Evolutionary conservation across 1,140 invertebrate species (phyloP), one percentile per base, ranked within the genome.

Genomic region (Melipona quadrifasciata): DNA sequence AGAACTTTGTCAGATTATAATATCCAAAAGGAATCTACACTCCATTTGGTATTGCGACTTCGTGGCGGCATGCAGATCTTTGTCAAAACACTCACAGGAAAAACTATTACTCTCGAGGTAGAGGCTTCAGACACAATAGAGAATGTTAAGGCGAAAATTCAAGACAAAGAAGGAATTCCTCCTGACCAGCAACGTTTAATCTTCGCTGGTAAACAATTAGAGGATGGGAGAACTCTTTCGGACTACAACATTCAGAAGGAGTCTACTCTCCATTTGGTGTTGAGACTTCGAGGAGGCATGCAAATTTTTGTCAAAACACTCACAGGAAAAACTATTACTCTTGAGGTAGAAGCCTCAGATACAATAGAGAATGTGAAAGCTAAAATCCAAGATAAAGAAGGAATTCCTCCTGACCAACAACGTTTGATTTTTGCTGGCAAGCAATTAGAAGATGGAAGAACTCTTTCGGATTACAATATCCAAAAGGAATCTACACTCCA

Each of bases 121-220:
- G 31, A 31, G 2, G 31, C 31, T 2, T 31, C 31, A 31, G 31
- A 31, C 31, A 31, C 31, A 31, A 31, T 31, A 31, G 31, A 31
- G 71, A 11, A 97, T 93, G 97, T 97, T 0, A 97, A 97, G 88
- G 96, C 79, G 2, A 80, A 80, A 39, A 81, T 81, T 0, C 70
- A 81, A 47, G 70, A 81, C 19, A 81, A 81, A 21, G 70, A 81
- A 27, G 79, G 70, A 10, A 81, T 73, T 24, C 57, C 79, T 1
- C 79, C 79, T 0, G 96, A 97, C 5, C 79, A 81, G 24, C 79
- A 81, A 17, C 71, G 71, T n/a, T 67, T 82, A 8, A 74, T 82
- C 21, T 82, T 82, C 31, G 80, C 71, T 27, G 80, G 79, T 0
- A 81, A 81, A 2, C 79, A 81, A 12, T 3, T 81, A 5, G 79